Percentiles rank a stretch among this genome's conserved stretches.
Conservation (phyloP, 2,797 vertebrate species). For the Glyptemys insculpta region DNA sequence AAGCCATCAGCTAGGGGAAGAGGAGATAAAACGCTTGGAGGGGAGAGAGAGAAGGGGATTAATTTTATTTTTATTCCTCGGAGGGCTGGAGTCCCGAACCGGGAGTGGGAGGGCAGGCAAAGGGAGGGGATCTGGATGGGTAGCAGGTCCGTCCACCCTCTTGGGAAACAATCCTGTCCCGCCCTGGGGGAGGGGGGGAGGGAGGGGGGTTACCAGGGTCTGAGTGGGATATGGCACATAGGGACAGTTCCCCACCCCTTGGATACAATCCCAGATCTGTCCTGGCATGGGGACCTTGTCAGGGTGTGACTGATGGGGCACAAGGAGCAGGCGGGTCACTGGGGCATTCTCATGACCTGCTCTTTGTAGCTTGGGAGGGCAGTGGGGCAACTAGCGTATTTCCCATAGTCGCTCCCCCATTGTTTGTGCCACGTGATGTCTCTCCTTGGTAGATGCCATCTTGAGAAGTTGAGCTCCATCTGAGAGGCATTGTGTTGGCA, state of each 20-base stretch:
- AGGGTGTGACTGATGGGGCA: neutral
- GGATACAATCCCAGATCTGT: neutral
- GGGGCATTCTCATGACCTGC: neutral
- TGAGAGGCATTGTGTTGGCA: neutral
- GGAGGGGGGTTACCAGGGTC: neutral
- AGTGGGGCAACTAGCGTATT: neutral
- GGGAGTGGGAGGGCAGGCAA: neutral
- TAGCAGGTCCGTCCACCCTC: neutral
- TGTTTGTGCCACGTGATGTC: neutral
- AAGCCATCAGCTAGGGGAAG: conserved; percentile 52
- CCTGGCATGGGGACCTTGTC: neutral
- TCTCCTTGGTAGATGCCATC: neutral
- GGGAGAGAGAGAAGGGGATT: conserved; percentile 69
- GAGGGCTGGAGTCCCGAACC: neutral
- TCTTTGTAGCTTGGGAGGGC: neutral
- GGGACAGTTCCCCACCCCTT: neutral
- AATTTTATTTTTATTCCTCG: conserved; percentile 82
- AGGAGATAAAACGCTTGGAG: conserved; percentile 63
- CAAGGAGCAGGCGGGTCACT: neutral
- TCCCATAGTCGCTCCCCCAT: neutral
- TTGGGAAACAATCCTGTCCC: neutral
- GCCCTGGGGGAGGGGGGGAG: neutral
- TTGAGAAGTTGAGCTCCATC: neutral
- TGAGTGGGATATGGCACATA: neutral
- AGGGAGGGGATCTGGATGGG: neutral